These are phyloP conservation scores for Aphodius sticticus DNA, from an alignment of 2,888 invertebrate species.

Conservation along the genomic window DNA sequence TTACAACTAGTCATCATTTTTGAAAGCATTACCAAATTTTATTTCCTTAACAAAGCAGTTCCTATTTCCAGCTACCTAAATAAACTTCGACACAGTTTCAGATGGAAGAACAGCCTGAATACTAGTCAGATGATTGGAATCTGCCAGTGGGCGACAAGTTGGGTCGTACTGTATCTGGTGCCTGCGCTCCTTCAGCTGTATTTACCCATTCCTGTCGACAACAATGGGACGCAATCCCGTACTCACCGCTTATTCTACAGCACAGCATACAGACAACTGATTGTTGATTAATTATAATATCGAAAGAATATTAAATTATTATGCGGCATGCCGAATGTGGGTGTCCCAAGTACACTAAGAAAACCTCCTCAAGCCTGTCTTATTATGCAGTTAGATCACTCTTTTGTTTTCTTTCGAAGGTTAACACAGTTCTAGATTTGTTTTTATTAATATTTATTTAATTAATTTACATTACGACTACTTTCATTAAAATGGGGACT, in stretches of 20 bases:
- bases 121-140: not conserved
- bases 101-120: too few relatives aligned
- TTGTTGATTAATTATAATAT: not conserved
- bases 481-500: too few relatives aligned
- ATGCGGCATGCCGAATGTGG: not conserved
- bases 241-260: not conserved
- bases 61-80: not conserved
- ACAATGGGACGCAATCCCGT: not conserved
- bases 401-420: not conserved
- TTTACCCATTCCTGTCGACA: not conserved
- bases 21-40: too few relatives aligned
- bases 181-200: not conserved
- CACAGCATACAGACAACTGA: not conserved
- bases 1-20: too few relatives aligned
- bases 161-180: not conserved
- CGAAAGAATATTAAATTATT: not conserved
- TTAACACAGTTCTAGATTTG: not conserved
- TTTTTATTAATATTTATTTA: too few relatives aligned
- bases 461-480: too few relatives aligned
- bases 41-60: too few relatives aligned
- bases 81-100: not conserved
- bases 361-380: not conserved
- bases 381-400: not conserved
- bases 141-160: not conserved
- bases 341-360: not conserved